Conservation (phyloP, 2,113 vertebrate genomes). For the Anseranas semipalmata region DNA sequence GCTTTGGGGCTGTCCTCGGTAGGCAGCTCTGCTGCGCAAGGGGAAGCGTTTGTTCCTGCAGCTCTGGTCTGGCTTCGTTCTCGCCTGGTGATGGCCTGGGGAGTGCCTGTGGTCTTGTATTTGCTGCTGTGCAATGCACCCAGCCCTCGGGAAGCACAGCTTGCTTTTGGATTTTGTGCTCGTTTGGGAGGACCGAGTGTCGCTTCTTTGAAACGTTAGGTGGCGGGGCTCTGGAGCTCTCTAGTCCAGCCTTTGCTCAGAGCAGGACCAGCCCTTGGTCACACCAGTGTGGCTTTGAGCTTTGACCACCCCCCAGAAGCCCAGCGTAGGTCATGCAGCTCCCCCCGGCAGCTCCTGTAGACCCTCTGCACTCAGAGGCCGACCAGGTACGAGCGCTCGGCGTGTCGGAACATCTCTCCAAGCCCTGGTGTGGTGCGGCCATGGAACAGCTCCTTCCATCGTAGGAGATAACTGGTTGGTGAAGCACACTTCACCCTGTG, state of each 20-base stretch:
- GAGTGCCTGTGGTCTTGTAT: not conserved
- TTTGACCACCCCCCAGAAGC: too few species aligned
- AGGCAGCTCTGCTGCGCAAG: not conserved
- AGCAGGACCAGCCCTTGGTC: not conserved
- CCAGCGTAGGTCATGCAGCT: not conserved
- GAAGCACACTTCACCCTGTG: too few species aligned
- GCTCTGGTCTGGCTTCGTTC: not conserved
- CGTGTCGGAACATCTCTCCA: fast-evolving
- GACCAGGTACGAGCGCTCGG: fast-evolving
- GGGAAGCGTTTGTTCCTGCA: not conserved
- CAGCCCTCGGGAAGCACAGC: fast-evolving
- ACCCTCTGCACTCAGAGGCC: not conserved
- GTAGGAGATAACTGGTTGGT: fast-evolving
- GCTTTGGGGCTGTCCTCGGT: not conserved
- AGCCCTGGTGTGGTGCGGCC: not conserved
- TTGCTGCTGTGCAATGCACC: not conserved
- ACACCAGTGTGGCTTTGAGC: fast-evolving
- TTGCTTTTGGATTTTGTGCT: not conserved
- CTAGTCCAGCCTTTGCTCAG: not conserved
- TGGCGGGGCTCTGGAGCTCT: not conserved
- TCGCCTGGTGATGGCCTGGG: fast-evolving
- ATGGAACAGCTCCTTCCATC: fast-evolving
- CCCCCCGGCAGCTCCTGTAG: not conserved
- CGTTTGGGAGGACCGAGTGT: fast-evolving
- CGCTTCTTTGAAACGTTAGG: fast-evolving